Percentiles rank a stretch among this genome's conserved stretches.
Conservation (phyloP, 2,797 vertebrate species). For the Thunnus albacares region DNA sequence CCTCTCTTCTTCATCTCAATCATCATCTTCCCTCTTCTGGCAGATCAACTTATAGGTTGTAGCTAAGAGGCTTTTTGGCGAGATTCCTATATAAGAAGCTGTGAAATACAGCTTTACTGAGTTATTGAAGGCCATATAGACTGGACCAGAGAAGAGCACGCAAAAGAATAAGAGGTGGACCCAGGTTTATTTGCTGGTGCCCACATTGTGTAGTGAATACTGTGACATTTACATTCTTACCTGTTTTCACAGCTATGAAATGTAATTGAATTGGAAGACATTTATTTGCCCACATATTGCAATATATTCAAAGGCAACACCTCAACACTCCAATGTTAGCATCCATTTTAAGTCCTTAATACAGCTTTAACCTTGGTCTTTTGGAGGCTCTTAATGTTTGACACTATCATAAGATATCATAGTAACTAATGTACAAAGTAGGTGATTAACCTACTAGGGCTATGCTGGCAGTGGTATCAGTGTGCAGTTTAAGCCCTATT, state of each 20-base stretch:
- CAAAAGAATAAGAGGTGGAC: background rate
- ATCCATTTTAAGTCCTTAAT: background rate
- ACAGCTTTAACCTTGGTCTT: constrained; percentile 29
- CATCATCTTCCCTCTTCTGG: constrained; percentile 27
- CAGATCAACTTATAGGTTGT: constrained; percentile 47
- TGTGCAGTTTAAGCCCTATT: constrained; percentile 17
- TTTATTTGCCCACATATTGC: constrained; percentile 1
- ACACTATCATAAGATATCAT: constrained; percentile 31
- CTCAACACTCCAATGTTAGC: background rate
- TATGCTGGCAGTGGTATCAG: background rate
- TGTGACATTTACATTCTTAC: constrained; percentile 1
- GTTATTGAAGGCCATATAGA: constrained; percentile 25
- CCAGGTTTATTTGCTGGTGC: background rate
- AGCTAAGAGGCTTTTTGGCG: constrained; percentile 51
- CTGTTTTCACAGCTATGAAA: background rate
- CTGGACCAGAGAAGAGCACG: background rate
- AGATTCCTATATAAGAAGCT: constrained; percentile 34
- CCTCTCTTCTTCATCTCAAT: constrained; percentile 11
- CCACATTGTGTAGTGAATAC: background rate
- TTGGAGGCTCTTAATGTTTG: constrained; percentile 21
- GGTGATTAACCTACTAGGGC: constrained; percentile 31
- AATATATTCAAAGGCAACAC: constrained; percentile 12
- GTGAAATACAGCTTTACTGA: constrained; percentile 45
- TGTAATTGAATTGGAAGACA: background rate
- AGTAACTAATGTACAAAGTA: constrained; percentile 16